Conservation (phyloP, 2,113 vertebrate species). For the Fulmarus glacialis region DNA sequence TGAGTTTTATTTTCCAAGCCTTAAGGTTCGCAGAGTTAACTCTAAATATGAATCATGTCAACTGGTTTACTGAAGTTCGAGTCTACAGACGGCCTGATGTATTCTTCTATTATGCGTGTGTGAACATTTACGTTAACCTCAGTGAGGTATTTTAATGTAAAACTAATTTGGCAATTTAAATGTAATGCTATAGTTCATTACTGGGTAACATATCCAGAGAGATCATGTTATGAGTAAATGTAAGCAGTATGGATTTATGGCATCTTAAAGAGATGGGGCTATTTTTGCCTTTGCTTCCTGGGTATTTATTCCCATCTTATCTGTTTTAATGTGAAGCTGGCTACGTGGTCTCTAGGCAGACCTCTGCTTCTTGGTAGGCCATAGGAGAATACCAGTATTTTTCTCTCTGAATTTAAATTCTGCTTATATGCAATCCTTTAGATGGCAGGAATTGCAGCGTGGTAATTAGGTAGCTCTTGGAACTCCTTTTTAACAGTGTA, state of each 20-base stretch:
- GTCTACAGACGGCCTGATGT: neutral
- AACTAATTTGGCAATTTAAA: neutral
- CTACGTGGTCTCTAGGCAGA: neutral
- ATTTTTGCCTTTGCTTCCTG: neutral
- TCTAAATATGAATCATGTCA: neutral
- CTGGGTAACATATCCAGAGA: neutral
- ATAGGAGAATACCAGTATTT: neutral
- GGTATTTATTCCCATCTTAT: neutral
- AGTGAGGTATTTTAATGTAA: neutral
- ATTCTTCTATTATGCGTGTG: rapidly evolving
- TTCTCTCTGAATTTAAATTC: neutral
- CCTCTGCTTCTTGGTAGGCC: neutral
- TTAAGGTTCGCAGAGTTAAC: neutral
- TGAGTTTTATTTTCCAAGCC: neutral
- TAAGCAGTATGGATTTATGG: neutral
- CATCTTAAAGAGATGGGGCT: neutral
- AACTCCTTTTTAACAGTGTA: neutral
- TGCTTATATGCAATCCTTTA: neutral
- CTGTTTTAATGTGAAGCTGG: neutral
- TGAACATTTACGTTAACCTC: neutral
- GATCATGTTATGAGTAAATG: neutral
- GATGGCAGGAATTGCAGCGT: neutral
- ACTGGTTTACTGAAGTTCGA: neutral
- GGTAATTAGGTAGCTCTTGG: neutral
- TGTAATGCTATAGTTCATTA: neutral